Evolutionary conservation across 37 sponge, comb jelly and placozoan genomes (phyloP).

Genomic region (Eunapius fragilis): DNA sequence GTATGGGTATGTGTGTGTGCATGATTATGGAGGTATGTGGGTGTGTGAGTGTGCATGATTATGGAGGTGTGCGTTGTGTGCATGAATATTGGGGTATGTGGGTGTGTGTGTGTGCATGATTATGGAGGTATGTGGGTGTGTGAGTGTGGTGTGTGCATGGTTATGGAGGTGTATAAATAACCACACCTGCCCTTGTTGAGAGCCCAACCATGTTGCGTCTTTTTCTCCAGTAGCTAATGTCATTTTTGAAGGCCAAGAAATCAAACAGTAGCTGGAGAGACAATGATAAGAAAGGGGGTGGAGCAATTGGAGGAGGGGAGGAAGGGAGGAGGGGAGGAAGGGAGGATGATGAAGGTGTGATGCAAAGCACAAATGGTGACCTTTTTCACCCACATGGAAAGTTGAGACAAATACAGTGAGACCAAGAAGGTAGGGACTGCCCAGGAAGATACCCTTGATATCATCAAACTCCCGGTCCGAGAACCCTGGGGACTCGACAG

Average conservation of each 20-base stretch:
- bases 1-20: no score
- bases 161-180: no score
- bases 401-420: constrained; percentile 88
- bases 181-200: constrained; percentile 71
- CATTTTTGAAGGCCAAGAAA: constrained; percentile 96
- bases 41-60: no score
- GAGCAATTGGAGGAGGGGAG: background rate
- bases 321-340: background rate
- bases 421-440: constrained; percentile 69
- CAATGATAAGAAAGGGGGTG: background rate
- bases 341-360: background rate
- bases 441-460: constrained; percentile 85
- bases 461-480: constrained; percentile 89
- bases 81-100: no score
- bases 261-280: constrained; percentile 87
- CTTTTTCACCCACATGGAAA: constrained; percentile 74
- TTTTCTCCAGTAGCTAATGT: constrained; percentile 83
- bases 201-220: constrained; percentile 87
- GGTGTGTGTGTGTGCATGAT: no score
- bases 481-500: constrained; percentile 83
- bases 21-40: no score
- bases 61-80: no score
- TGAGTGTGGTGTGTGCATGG: no score
- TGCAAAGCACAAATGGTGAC: background rate
- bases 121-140: no score